Evolutionary conservation across 2,888 invertebrate species (phyloP).

Genomic region (Myathropa florea): DNA sequence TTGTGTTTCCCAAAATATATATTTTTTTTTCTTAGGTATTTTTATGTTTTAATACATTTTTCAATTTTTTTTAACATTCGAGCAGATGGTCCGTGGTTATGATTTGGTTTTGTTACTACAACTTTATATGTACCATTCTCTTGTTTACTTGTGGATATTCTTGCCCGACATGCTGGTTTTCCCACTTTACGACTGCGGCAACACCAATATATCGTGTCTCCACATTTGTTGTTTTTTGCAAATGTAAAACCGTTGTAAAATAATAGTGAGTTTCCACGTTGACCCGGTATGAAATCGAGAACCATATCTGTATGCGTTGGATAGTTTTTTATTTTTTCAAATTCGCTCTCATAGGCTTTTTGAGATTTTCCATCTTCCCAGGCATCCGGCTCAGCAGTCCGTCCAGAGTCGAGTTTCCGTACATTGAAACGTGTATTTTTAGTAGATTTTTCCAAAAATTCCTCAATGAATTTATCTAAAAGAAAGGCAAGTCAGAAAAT

Average conservation of each 20-base stretch:
- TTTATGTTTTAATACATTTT: slow-evolving; percentile 65
- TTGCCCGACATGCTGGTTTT: slow-evolving; percentile 76
- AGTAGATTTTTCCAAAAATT: slow-evolving; percentile 16
- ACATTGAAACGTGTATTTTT: background rate
- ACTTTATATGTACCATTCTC: slow-evolving; percentile 77
- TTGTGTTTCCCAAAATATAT: background rate
- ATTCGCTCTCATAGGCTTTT: background rate
- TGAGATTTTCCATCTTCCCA: slow-evolving; percentile 2
- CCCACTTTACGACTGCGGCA: slow-evolving; percentile 78
- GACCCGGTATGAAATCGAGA: slow-evolving; percentile 78
- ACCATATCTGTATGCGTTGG: slow-evolving; percentile 66
- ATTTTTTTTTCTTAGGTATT: slow-evolving; percentile 21
- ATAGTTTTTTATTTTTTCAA: slow-evolving; percentile 1
- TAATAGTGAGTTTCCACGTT: slow-evolving; percentile 77
- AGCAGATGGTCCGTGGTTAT: slow-evolving; percentile 78
- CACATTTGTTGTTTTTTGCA: slow-evolving; percentile 78
- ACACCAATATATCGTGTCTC: slow-evolving; percentile 79
- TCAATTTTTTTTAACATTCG: slow-evolving; percentile 74
- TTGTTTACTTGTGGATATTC: slow-evolving; percentile 76
- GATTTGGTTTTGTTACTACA: slow-evolving; percentile 76
- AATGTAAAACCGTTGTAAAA: slow-evolving; percentile 78
- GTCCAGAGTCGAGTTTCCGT: background rate
- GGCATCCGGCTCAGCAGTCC: background rate
- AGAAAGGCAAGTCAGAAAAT: slow-evolving; percentile 4
- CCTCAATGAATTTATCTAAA: slow-evolving; percentile 37